Conservation (phyloP, 1,140 invertebrate species). For the Periplaneta americana region DNA sequence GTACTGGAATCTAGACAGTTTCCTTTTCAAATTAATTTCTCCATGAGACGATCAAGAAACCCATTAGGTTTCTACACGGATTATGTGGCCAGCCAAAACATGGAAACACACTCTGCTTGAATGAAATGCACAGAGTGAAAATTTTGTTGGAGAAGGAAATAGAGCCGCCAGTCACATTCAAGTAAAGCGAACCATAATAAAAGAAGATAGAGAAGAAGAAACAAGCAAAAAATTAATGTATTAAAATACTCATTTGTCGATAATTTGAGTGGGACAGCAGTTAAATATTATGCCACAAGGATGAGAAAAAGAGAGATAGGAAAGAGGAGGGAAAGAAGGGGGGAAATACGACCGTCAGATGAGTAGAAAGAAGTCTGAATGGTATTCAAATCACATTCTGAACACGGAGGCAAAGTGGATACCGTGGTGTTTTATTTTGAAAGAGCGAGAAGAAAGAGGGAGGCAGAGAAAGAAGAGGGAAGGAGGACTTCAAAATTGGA, state of each 20-base stretch:
- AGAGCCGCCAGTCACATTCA: not conserved
- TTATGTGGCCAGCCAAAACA: too few relatives aligned
- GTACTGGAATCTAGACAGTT: too few relatives aligned
- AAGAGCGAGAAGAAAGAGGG: not conserved
- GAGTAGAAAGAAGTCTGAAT: not conserved
- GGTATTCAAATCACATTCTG: not conserved
- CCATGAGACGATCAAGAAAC: too few relatives aligned
- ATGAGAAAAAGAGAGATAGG: not conserved
- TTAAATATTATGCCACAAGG: not conserved
- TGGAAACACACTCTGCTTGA: too few relatives aligned
- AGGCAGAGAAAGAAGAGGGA: too few relatives aligned
- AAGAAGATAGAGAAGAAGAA: not conserved
- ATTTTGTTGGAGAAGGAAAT: too few relatives aligned
- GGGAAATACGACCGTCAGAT: not conserved
- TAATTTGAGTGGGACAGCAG: not conserved
- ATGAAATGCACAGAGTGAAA: too few relatives aligned
- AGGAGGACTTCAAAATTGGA: not conserved
- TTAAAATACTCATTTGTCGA: not conserved
- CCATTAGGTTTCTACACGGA: too few relatives aligned
- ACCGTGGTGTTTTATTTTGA: not conserved
- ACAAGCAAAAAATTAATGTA: too few relatives aligned
- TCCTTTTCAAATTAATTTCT: too few relatives aligned
- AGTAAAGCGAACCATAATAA: not conserved
- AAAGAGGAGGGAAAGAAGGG: not conserved
- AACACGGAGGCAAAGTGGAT: not conserved